Evolutionary conservation across 2,797 vertebrate species (phyloP), one percentile per base, ranked within the genome.

Genomic region (Typhlichthys subterraneus): DNA sequence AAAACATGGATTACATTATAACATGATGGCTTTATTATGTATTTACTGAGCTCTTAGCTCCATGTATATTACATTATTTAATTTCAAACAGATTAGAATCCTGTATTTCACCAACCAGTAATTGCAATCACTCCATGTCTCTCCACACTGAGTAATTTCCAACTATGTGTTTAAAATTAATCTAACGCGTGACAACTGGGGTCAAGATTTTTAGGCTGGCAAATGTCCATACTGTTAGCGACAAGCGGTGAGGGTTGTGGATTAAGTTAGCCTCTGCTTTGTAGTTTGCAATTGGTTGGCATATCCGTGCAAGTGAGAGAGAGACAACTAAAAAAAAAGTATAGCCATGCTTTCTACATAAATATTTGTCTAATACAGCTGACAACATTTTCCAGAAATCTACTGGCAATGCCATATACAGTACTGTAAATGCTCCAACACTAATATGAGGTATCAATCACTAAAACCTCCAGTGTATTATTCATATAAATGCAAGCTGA

Each of bases 361-460:
- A 77, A 77, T 74, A 75, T 76, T 78, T 78, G 61, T 67, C 70
- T 73, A 65, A 61, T 42, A 73, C 33, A 17, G 2, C 63, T 80
- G 76, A 73, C 52, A 59, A 48, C 47, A n/a, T 73, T 9, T 84
- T 87, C 82, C 83, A 73, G 79, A 79, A 88, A 88, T 74, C 70
- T 60, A 45, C 61, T 15, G 10, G 10, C n/a, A 31, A 67, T 29
- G 23, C 3, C 23, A 29, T 29, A 29, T 29, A 29, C 23, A 55
- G 76, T 59, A 29, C 23, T 72, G 61, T 67, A 63, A 65, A 64
- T 3, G 57, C 64, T 72, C 67, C 65, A 79, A 75, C 61, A 9
- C 69, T 45, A 6, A 61, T 57, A 57, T 17, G 53, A 65, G 33
- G 13, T 77, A 73, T 77, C 70, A 52, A 61, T 58, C 59, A 53